Conservation (phyloP, 2,888 invertebrate genomes). For the Spisula solida region DNA sequence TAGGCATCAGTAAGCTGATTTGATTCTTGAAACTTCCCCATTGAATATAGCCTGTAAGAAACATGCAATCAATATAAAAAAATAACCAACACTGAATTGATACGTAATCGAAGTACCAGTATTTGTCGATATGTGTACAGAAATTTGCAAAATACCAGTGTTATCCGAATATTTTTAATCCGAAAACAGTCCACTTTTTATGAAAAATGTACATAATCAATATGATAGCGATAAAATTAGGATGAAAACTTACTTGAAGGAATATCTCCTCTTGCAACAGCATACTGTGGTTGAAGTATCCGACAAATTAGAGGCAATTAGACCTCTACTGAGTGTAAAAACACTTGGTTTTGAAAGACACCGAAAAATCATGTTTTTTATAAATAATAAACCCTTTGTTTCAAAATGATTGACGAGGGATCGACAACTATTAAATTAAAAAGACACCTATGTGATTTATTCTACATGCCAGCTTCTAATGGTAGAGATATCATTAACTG, state of each 20-base stretch:
- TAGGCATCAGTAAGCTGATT: conserved; percentile 95
- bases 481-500: too few relatives aligned
- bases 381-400: not conserved
- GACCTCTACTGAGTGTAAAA: not conserved
- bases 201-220: not conserved
- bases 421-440: not conserved
- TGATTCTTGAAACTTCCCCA: conserved; percentile 95
- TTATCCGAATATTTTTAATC: too few relatives aligned
- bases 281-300: not conserved
- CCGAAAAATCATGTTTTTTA: not conserved
- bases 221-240: not conserved
- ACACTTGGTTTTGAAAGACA: not conserved
- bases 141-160: too few relatives aligned
- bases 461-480: too few relatives aligned
- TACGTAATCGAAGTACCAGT: too few relatives aligned
- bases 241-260: conserved; percentile 18
- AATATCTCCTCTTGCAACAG: conserved; percentile 30
- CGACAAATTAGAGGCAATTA: not conserved
- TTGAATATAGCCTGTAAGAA: conserved; percentile 94
- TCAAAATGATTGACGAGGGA: not conserved
- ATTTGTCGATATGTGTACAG: too few relatives aligned
- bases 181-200: too few relatives aligned
- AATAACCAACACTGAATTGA: too few relatives aligned
- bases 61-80: not conserved
- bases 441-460: too few relatives aligned